Evolutionary conservation across 2,888 invertebrate species (phyloP).

Genomic region (Nemotelus pantherinus): DNA sequence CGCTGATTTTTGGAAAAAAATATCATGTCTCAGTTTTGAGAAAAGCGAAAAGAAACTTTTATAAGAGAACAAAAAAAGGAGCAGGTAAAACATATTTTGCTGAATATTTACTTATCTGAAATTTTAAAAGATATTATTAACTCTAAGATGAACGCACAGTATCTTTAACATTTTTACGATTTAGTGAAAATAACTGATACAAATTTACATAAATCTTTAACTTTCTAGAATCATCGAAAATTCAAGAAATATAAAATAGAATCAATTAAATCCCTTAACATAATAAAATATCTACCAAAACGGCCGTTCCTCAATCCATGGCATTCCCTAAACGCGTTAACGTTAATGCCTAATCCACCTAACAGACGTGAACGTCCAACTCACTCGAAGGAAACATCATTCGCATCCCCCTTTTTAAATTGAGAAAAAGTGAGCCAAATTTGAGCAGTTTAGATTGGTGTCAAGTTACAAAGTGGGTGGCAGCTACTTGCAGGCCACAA

Average conservation of each 20-base stretch:
- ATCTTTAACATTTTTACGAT: too few species aligned
- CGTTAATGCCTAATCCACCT: conserved; percentile 18
- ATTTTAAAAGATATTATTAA: too few species aligned
- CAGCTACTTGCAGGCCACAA: conserved; percentile 14
- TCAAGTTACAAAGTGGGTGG: conserved; percentile 58
- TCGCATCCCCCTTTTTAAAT: conserved; percentile 9
- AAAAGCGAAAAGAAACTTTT: too few species aligned
- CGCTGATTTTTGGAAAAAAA: too few species aligned
- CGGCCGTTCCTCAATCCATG: conserved; percentile 3
- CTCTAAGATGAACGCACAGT: too few species aligned
- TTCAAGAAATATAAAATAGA: not conserved
- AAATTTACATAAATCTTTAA: not conserved
- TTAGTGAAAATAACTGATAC: not conserved
- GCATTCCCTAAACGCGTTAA: conserved; percentile 26
- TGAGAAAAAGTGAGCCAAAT: conserved; percentile 44
- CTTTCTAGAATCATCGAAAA: not conserved
- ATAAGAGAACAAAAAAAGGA: too few species aligned
- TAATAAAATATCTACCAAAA: not conserved
- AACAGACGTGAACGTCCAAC: not conserved
- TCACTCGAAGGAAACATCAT: conserved; percentile 6
- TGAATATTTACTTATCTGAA: too few species aligned
- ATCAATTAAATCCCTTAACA: conserved; percentile 27
- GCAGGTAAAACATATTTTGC: too few species aligned
- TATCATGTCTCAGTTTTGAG: too few species aligned
- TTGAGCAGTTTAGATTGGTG: conserved; percentile 56